These are phyloP conservation scores for Corythoichthys intestinalis DNA, from an alignment of 2,113 vertebrate species.

Conservation along the genomic window DNA sequence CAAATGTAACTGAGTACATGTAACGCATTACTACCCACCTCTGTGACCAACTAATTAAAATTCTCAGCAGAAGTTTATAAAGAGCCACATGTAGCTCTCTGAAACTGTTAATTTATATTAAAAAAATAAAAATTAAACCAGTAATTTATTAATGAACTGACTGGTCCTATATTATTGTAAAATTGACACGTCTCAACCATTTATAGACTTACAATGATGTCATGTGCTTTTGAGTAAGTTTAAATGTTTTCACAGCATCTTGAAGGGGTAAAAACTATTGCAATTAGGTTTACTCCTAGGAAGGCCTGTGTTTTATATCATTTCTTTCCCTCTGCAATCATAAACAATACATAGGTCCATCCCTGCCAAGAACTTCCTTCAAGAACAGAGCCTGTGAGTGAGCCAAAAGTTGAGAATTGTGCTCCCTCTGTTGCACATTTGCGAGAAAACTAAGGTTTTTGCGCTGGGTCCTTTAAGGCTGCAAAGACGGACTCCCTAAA, in stretches of 20 bases:
- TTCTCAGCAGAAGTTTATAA: no score
- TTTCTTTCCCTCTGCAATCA: conserved; percentile 39
- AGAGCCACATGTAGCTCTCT: no score
- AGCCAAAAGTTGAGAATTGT: conserved; percentile 27
- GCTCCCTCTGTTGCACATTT: conserved; percentile 10
- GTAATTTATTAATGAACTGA: not conserved
- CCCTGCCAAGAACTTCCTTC: conserved; percentile 58
- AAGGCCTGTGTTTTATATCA: conserved; percentile 7
- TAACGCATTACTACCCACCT: no score
- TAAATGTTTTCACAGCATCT: not conserved
- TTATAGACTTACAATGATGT: no score
- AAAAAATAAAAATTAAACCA: not conserved
- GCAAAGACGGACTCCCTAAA: conserved; percentile 3
- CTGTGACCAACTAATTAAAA: no score
- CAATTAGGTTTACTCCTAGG: not conserved
- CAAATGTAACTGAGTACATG: no score
- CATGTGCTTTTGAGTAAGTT: not conserved
- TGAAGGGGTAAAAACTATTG: not conserved
- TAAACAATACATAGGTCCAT: conserved; percentile 41
- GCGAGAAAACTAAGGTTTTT: conserved; percentile 1
- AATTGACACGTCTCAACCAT: no score
- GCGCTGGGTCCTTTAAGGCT: not conserved
- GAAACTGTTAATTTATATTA: not conserved
- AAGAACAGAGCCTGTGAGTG: conserved; percentile 66
- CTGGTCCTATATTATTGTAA: no score